These are phyloP conservation scores for Coleophora deauratella DNA, from an alignment of 2,888 invertebrate genomes.

Conservation along the genomic window DNA sequence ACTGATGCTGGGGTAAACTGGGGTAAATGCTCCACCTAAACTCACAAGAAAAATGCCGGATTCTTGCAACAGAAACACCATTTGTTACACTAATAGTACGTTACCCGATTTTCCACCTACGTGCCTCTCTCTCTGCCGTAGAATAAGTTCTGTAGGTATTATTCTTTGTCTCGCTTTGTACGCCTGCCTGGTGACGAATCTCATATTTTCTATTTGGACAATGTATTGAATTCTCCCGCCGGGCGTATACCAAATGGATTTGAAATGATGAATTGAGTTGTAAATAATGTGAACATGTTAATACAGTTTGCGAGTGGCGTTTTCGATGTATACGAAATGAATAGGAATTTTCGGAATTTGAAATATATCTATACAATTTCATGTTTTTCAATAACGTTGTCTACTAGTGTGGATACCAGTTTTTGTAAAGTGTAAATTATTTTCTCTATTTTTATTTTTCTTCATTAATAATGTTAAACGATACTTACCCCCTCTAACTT, in stretches of 20 bases:
- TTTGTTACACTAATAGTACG: constrained; percentile 40
- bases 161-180: constrained; percentile 8
- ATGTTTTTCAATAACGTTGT: too few species aligned
- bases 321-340: too few species aligned
- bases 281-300: too few species aligned
- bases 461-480: too few species aligned
- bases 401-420: too few species aligned
- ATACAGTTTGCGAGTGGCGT: too few species aligned
- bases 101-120: constrained; percentile 25
- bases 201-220: constrained; percentile 10
- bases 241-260: too few species aligned
- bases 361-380: too few species aligned
- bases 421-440: too few species aligned
- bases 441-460: too few species aligned
- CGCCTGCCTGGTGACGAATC: constrained; percentile 20
- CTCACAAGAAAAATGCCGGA: constrained; percentile 15
- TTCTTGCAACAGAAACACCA: constrained; percentile 27
- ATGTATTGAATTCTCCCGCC: constrained; percentile 11
- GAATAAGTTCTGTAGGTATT: constrained; percentile 11
- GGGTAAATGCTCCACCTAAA: neutral
- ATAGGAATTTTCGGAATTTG: too few species aligned
- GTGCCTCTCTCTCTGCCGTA: constrained; percentile 10
- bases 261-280: too few species aligned
- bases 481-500: constrained; percentile 52
- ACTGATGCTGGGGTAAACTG: neutral